Conservation (phyloP, 2,797 vertebrate species). For the Sebastes minor region DNA sequence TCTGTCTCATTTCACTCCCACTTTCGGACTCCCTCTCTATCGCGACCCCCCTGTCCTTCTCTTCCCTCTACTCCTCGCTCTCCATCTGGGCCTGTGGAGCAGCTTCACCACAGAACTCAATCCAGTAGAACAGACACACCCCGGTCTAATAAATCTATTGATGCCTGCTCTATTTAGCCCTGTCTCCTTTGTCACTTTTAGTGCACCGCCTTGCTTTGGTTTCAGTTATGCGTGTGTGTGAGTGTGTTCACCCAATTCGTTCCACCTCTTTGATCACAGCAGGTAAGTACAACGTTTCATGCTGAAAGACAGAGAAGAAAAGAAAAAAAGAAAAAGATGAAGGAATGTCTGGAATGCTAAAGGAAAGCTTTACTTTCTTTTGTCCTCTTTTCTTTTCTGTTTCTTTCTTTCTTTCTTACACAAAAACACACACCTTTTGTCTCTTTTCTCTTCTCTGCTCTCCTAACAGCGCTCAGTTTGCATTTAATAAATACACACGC, state of each 20-base stretch:
- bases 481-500: background rate
- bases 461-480: background rate
- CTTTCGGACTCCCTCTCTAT: constrained; percentile 10
- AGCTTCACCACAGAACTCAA: constrained; percentile 22
- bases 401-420: background rate
- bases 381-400: background rate
- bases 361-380: constrained; percentile 27
- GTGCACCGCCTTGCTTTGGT: background rate
- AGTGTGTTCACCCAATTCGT: constrained; percentile 37
- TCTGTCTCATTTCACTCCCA: constrained; percentile 34
- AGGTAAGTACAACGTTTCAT: constrained; percentile 40
- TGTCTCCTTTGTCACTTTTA: constrained; percentile 22
- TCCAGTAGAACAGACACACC: constrained; percentile 22
- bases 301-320: constrained; percentile 5
- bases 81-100: constrained; percentile 70
- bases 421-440: background rate
- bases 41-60: background rate
- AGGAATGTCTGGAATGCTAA: constrained; percentile 62
- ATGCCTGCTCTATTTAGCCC: constrained; percentile 1
- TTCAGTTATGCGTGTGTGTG: constrained; percentile 7
- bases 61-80: constrained; percentile 13
- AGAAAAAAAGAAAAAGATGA: constrained; percentile 5
- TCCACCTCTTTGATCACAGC: constrained; percentile 64
- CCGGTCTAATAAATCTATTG: constrained; percentile 1
- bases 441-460: background rate